Evolutionary conservation across 1,140 invertebrate genomes (phyloP).

Genomic region (Psix sp.): DNA sequence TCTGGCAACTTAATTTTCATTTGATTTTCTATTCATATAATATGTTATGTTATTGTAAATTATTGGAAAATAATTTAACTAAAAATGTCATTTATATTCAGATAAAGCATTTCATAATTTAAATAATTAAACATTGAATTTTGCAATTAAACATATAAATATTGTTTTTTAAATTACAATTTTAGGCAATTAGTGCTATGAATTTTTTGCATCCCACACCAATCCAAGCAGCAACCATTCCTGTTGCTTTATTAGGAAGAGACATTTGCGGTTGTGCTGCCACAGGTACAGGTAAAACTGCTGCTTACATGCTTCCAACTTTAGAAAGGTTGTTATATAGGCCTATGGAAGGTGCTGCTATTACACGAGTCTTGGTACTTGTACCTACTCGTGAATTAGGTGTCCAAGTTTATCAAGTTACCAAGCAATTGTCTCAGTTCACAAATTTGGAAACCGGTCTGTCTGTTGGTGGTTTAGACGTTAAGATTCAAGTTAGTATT

Average conservation of each 20-base stretch:
- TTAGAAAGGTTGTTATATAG: slow-evolving; percentile 94
- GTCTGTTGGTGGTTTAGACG: slow-evolving; percentile 94
- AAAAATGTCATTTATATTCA: no score
- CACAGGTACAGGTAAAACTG: slow-evolving; percentile 99
- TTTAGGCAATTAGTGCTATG: slow-evolving; percentile 87
- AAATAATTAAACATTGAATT: no score
- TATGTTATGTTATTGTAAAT: no score
- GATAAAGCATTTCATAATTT: no score
- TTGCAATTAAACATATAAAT: neutral
- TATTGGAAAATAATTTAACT: no score
- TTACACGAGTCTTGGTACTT: slow-evolving; percentile 93
- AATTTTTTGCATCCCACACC: slow-evolving; percentile 83
- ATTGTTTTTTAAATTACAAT: slow-evolving; percentile 1
- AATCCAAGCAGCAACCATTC: slow-evolving; percentile 88
- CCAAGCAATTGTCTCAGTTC: slow-evolving; percentile 92
- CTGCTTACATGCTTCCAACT: slow-evolving; percentile 98
- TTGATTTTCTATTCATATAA: no score
- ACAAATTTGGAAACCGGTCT: slow-evolving; percentile 89
- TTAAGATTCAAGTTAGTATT: slow-evolving; percentile 87
- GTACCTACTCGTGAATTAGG: slow-evolving; percentile 98
- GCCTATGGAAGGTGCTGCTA: slow-evolving; percentile 79
- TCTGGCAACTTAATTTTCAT: no score
- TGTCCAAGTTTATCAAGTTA: slow-evolving; percentile 96
- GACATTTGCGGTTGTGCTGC: slow-evolving; percentile 98
- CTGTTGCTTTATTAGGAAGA: slow-evolving; percentile 90